Evolutionary conservation across 2,113 vertebrate species (phyloP).

Genomic region (Rhinolophus ferrumequinum): DNA sequence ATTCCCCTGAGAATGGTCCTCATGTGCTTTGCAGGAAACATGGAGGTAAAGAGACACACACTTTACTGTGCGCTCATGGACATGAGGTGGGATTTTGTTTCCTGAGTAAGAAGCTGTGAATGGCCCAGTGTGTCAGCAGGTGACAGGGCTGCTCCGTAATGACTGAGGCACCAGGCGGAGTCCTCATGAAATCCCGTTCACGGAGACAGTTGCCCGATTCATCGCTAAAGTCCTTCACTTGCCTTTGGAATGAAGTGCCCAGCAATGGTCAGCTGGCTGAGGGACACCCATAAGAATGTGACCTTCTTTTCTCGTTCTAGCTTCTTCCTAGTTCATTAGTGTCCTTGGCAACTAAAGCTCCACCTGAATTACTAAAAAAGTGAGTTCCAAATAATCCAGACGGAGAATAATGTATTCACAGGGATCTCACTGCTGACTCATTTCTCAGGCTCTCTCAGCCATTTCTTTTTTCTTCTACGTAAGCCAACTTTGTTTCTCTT

Average conservation of each 20-base stretch:
- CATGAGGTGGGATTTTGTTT: too few relatives aligned
- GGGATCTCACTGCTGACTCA: accelerated
- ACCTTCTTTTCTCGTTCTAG: neutral
- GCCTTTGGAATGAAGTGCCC: neutral
- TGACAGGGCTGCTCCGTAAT: too few relatives aligned
- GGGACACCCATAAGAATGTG: too few relatives aligned
- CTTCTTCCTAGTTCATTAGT: neutral
- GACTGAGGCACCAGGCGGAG: neutral
- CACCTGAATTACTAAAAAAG: neutral
- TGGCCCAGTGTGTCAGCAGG: neutral
- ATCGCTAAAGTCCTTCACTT: too few relatives aligned
- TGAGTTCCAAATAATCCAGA: neutral
- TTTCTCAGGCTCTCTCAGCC: neutral
- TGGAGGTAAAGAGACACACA: too few relatives aligned
- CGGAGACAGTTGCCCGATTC: neutral
- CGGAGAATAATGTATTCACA: too few relatives aligned
- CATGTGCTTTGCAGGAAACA: too few relatives aligned
- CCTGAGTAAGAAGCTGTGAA: neutral
- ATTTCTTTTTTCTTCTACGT: too few relatives aligned
- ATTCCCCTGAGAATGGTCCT: too few relatives aligned
- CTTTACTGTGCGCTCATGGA: too few relatives aligned
- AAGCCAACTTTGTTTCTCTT: neutral
- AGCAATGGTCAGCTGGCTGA: neutral
- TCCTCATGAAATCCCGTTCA: too few relatives aligned
- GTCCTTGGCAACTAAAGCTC: neutral